Conservation (phyloP, 2,797 vertebrate genomes). For the Rallus crepitans region DNA sequence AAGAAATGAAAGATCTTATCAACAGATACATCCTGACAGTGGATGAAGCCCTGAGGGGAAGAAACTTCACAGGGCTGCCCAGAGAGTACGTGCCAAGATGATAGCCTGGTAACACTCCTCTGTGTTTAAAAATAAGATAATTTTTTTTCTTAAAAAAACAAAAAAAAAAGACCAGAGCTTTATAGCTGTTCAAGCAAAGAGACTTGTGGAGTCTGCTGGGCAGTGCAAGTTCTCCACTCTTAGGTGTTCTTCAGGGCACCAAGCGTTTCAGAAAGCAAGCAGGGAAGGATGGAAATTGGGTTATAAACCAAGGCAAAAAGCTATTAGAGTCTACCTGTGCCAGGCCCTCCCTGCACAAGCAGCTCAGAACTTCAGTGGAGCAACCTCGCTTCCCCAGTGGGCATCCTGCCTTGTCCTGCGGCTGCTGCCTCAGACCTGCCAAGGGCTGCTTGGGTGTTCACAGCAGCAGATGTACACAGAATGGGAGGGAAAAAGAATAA, state of each 20-base stretch:
- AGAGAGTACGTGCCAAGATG: slow-evolving; percentile 93
- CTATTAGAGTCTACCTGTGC: neutral
- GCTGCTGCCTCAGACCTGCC: neutral
- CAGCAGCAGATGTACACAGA: neutral
- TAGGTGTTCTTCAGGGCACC: neutral
- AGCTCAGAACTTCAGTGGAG: neutral
- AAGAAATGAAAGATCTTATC: slow-evolving; percentile 89
- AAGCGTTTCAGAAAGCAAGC: slow-evolving; percentile 12
- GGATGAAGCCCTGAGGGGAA: slow-evolving; percentile 87
- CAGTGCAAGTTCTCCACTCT: slow-evolving; percentile 6
- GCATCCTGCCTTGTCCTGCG: neutral
- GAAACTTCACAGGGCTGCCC: slow-evolving; percentile 90
- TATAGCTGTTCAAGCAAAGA: neutral
- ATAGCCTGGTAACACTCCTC: slow-evolving; percentile 48
- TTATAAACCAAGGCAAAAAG: neutral
- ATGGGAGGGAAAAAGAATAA: no score
- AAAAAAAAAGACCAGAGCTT: neutral
- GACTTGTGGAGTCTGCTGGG: slow-evolving; percentile 16
- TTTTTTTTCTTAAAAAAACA: neutral
- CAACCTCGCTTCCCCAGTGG: neutral
- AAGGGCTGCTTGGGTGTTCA: neutral
- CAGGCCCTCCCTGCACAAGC: neutral
- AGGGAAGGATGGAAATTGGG: slow-evolving; percentile 11
- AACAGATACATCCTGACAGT: slow-evolving; percentile 88
- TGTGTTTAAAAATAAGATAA: neutral